Percentiles rank a stretch among this genome's conserved stretches.
phyloP scores from a whole-genome alignment of 2,797 vertebrate genomes.

The Syngnathus rostellatus region DNA sequence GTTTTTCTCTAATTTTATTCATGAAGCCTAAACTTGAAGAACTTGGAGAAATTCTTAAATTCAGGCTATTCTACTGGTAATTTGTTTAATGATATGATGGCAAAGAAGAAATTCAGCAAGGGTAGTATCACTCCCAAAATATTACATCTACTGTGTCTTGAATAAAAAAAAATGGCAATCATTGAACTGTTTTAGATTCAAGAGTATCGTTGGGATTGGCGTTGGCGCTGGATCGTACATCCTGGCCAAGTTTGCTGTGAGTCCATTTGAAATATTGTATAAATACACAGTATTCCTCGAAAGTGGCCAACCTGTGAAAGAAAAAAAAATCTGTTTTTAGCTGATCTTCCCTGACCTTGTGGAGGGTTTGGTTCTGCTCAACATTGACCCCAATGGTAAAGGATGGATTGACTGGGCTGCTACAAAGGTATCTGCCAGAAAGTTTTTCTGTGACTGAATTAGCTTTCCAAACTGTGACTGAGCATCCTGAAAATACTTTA shows the following conservation, averaged over 20 bases:
- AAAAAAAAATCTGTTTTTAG: conserved; percentile 48
- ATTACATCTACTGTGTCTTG: not conserved
- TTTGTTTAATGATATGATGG: no score
- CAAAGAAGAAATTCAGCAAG: no score
- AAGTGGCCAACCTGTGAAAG: not conserved
- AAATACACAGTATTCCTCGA: not conserved
- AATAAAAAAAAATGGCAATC: not conserved
- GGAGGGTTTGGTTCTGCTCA: conserved; percentile 91
- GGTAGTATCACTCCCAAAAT: not conserved
- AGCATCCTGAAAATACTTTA: not conserved
- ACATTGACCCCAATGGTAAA: conserved; percentile 93
- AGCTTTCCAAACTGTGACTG: not conserved
- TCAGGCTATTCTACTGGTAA: no score
- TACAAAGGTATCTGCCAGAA: conserved; percentile 70
- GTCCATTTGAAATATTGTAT: conserved; percentile 33
- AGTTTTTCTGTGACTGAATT: not conserved
- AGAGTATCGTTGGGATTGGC: conserved; percentile 91
- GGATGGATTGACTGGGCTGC: conserved; percentile 99
- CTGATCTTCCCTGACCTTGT: conserved; percentile 91
- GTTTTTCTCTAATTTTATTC: no score
- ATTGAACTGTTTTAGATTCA: conserved; percentile 73
- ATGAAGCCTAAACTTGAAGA: no score
- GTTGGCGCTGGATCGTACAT: conserved; percentile 94
- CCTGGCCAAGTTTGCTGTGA: conserved; percentile 93
- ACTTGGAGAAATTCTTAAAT: no score